Evolutionary conservation across 2,888 invertebrate species (phyloP), one percentile per base, ranked within the genome.

Genomic region (Orthosia gothica): DNA sequence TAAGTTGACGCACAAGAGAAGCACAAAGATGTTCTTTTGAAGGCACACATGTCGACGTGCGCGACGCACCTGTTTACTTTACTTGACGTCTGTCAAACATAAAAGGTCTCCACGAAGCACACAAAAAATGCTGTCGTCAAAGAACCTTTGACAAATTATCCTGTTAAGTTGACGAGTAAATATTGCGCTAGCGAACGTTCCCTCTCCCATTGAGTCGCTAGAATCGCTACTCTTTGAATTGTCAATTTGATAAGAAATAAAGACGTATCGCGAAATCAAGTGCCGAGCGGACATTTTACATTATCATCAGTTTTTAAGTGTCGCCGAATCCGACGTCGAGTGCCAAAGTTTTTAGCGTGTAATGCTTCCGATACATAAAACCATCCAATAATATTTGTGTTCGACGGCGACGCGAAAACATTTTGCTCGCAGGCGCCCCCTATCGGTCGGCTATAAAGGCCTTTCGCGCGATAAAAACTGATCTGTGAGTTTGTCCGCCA

Each of bases 381-480:
- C 95, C 92, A 95, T 95, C 94, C 93, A 94, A 94, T 95, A 94
- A 94, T 95, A 95, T 96, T 95, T 94, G 96, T 92, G 93, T 93
- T 94, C 92, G 92, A 90, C 92, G 94, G 92, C 94, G 94, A 94
- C 92, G 91, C 91, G 93, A 93, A 95, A 95, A 95, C 94, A 95
- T 95, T 95, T 93, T 91, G 93, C 90, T 79, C 90, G 89, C 87
- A 89, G 90, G 91, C 92, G 90, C 92, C 92, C 92, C 92, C 94
- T 94, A 94, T 95, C 95, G 94, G 94, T 93, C 92, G 94, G 92
- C 95, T 93, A 96, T 97, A 96, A 96, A 96, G 96, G 96, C 96
- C 95, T 96, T 94, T 94, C 94, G 94, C 95, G 94, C 94, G 96
- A 96, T 96, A 96, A 96, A 96, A 96, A 96, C 96, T 95, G 96